phyloP scores from a whole-genome alignment of 1,140 invertebrate species.

The Drosophila sp. region DNA sequence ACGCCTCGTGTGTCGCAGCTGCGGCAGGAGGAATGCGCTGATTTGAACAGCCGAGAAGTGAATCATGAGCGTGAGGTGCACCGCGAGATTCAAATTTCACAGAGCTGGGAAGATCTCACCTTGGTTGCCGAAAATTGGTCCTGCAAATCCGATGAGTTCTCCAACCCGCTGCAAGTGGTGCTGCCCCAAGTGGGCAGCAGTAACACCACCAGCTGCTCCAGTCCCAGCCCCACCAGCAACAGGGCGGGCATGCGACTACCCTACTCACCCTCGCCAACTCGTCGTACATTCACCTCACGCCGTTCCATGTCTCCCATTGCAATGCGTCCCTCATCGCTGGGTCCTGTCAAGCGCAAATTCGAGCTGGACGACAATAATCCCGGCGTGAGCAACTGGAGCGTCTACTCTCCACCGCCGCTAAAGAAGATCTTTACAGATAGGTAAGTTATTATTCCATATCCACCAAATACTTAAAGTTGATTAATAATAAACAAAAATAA shows the following conservation, averaged over 20 bases:
- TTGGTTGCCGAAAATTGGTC: constrained; percentile 88
- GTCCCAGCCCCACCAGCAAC: constrained; percentile 79
- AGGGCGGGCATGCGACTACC: constrained; percentile 85
- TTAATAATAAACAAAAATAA: too few relatives aligned
- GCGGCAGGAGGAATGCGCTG: constrained; percentile 94
- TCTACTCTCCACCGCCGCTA: constrained; percentile 78
- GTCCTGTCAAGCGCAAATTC: constrained; percentile 91
- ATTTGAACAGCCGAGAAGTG: constrained; percentile 92
- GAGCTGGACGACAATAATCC: constrained; percentile 88
- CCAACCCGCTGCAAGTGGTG: constrained; percentile 82
- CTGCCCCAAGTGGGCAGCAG: constrained; percentile 57
- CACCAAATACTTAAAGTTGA: too few relatives aligned
- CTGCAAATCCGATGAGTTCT: constrained; percentile 86
- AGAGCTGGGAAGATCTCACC: constrained; percentile 94
- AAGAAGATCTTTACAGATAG: constrained; percentile 84
- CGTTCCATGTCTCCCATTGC: constrained; percentile 93
- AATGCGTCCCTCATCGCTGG: constrained; percentile 90
- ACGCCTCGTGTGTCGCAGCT: constrained; percentile 94
- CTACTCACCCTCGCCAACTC: constrained; percentile 92
- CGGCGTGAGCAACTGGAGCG: constrained; percentile 75
- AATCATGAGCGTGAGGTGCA: constrained; percentile 95
- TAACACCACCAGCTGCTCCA: constrained; percentile 70
- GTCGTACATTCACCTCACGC: constrained; percentile 91
- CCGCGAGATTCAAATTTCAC: constrained; percentile 94
- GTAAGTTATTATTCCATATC: constrained; percentile 36